These are phyloP conservation scores for Trachelus tabidus DNA, from an alignment of 2,888 invertebrate species.

Conservation along the genomic window DNA sequence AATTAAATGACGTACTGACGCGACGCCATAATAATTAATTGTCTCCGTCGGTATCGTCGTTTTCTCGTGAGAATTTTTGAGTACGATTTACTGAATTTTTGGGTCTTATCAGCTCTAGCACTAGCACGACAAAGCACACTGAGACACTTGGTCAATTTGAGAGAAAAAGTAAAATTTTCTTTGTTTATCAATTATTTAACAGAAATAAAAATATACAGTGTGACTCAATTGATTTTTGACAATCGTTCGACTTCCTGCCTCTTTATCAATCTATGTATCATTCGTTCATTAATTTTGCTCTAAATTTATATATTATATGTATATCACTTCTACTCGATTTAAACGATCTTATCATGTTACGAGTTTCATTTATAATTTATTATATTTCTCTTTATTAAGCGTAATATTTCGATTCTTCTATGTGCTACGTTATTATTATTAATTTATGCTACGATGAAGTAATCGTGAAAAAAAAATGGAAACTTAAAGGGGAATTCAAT, in stretches of 20 bases:
- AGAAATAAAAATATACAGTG: background rate
- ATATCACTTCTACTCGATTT: background rate
- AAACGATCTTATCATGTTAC: background rate
- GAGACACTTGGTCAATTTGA: background rate
- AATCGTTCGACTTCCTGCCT: background rate
- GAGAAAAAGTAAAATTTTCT: constrained; percentile 1
- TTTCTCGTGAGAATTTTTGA: background rate
- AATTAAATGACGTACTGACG: background rate
- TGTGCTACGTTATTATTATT: constrained; percentile 18
- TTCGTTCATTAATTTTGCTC: constrained; percentile 3
- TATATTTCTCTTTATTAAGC: constrained; percentile 44
- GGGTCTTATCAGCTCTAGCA: background rate
- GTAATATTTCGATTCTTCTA: constrained; percentile 55
- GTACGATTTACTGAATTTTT: background rate
- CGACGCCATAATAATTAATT: background rate
- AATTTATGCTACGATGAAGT: background rate
- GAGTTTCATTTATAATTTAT: background rate
- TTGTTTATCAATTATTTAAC: background rate
- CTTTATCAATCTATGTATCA: background rate
- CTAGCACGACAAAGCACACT: constrained; percentile 4
- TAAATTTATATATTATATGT: constrained; percentile 28
- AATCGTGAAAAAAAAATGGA: background rate
- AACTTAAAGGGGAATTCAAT: background rate
- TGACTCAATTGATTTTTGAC: background rate
- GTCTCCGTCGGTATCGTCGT: background rate